Percentiles rank a stretch among this genome's conserved stretches.
These are phyloP conservation scores for Cuniculus paca DNA, from an alignment of 2,797 vertebrate species.

Conservation along the genomic window DNA sequence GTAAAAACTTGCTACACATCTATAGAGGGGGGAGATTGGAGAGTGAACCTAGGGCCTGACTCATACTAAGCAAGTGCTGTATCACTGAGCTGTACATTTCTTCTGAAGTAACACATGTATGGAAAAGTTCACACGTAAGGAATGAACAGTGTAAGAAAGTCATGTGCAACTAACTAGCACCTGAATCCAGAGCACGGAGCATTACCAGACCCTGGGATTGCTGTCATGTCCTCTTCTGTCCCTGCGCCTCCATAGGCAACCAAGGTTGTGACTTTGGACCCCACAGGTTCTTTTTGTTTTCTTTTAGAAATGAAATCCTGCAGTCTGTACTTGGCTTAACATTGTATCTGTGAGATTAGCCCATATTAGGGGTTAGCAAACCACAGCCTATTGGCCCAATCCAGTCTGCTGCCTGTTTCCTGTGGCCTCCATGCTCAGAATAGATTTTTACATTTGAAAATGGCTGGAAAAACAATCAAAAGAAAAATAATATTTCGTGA, in stretches of 20 bases:
- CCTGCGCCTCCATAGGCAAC: not conserved
- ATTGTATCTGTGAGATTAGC: not conserved
- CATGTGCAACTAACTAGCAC: fast-evolving
- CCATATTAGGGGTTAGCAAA: not conserved
- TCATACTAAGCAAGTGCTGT: no score
- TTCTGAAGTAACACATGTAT: fast-evolving
- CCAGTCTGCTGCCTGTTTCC: not conserved
- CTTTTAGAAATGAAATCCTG: not conserved
- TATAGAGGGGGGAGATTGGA: not conserved
- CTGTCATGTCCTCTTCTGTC: not conserved
- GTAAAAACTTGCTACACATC: not conserved
- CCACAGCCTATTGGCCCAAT: fast-evolving
- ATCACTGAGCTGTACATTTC: not conserved
- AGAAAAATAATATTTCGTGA: not conserved
- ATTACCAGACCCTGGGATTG: fast-evolving
- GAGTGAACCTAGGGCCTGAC: not conserved
- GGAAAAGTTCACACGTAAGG: not conserved
- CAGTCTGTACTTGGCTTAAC: fast-evolving
- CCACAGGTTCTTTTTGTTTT: not conserved
- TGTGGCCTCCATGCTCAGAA: not conserved
- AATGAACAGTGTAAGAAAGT: not conserved
- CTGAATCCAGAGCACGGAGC: not conserved
- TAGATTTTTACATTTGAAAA: not conserved
- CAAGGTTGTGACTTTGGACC: not conserved
- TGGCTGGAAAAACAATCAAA: not conserved